A percentile compares a stretch with the other conserved stretches of the same genome.
phyloP scores from a whole-genome alignment of 2,888 invertebrate genomes.

The Epinotia brunnichana region DNA sequence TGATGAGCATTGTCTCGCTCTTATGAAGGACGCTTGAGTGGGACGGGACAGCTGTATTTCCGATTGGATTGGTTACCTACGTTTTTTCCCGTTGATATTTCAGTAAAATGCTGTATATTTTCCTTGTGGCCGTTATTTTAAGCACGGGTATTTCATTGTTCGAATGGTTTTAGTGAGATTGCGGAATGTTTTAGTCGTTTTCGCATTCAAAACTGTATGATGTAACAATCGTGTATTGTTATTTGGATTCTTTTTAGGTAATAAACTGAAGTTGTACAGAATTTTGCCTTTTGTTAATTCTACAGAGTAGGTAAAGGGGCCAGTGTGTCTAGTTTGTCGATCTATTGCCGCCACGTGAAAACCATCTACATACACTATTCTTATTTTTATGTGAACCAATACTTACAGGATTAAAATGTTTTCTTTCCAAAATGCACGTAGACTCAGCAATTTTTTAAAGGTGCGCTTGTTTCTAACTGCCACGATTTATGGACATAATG shows the following conservation, averaged over 20 bases:
- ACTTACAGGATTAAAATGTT: too few species aligned
- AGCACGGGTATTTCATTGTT: conserved; percentile 28
- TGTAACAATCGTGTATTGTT: not conserved
- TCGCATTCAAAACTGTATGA: not conserved
- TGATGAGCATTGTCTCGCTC: conserved; percentile 37
- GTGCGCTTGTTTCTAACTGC: too few species aligned
- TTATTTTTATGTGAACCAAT: too few species aligned
- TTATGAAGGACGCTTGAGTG: not conserved
- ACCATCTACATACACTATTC: too few species aligned
- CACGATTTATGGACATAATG: too few species aligned
- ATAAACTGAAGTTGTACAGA: too few species aligned
- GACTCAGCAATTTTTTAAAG: too few species aligned
- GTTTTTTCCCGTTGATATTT: conserved; percentile 25
- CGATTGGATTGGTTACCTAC: conserved; percentile 15
- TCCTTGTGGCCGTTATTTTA: conserved; percentile 26
- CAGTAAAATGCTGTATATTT: conserved; percentile 26
- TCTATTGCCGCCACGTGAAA: too few species aligned
- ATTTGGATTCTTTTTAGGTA: not conserved
- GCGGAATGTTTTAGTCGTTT: conserved; percentile 8
- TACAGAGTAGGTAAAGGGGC: too few species aligned
- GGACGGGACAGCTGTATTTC: conserved; percentile 25
- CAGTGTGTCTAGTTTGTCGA: too few species aligned
- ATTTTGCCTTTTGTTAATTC: too few species aligned
- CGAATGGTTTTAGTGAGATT: conserved; percentile 35
- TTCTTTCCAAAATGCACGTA: too few species aligned